Evolutionary conservation across 2,797 vertebrate species (phyloP), one percentile per base, ranked within the genome.

Genomic region (Acrossocheilus fasciatus): DNA sequence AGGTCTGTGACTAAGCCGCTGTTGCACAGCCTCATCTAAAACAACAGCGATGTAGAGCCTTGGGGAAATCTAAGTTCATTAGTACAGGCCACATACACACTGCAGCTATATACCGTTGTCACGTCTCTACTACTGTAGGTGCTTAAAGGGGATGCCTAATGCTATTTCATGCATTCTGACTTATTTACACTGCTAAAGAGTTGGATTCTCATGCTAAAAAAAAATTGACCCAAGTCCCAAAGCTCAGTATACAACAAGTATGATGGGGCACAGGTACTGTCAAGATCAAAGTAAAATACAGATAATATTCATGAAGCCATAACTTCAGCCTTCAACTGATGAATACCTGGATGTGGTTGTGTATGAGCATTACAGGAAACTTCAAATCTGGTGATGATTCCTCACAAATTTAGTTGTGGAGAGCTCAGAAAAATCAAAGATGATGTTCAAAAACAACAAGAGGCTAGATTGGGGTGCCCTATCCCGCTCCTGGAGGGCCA

Each of bases 1-100:
- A 93, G 97, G 98, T 99, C 75, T 81, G 93, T 72, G n/a, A 23
- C 43, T 57, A 74, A 36, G 12, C 36, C 10, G 12, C n/a, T 75
- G 12, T 30, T 47, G 30, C 57, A 66, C n/a, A 66, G 17, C 43
- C 12, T 68, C 17, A 20, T 34, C 36, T 57, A 68, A 77, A 68
- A 84, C 54, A 66, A 54, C 57, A 66, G 30, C 17, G 3, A 30
- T 41, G 4, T 54, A 43, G 62, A 69, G 69, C 41, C 45, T 39
- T 74, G 26, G 41, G 39, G 15, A 69, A 78, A 78, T 20, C 70
- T 76, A 39, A 15, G 12, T 75, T 75, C 70, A 74, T 20, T n/a
- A 41, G 1, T 30, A 52, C 43, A 84, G 20, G 43, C 72, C 43
- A 41, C 30, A n/a, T 39, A 76, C 30, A 76, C 20, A 11, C 57